Base-by-base conservation (phyloP, 35 echinoderm and acorn worm species). In the Amphiura filiformis region DNA sequence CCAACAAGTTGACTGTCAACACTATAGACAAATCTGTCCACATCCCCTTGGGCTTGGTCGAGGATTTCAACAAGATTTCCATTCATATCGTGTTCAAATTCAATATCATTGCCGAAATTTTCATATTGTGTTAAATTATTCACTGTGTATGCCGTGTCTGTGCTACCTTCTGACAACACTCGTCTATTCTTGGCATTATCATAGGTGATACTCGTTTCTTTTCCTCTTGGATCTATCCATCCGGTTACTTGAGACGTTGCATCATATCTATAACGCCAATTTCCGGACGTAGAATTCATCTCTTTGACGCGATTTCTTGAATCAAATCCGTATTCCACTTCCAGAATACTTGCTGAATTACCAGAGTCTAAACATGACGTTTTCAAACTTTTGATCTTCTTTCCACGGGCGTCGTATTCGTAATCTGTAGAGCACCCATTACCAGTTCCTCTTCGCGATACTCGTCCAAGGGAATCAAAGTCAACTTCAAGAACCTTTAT, bases 41-140 rank as follows among this genome's bases (percentile, higher is more conserved):
- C 38, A 33, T 86, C 26, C 17, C 37, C 78, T 14, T 70, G 1
- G 15, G 39, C 36, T 38, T 79, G 12, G 31, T 87, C 39, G 5
- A 82, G 47, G 38, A 92, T 82, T 35, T 80, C 37, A 36, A 82
- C 31, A 1, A 81, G 39, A 35, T 92, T 92, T 20, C 90, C 90
- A 57, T 56, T 86, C 32, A 70, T 32, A 39, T 92, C 90, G 52
- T 92, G 52, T 33, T 13, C 26, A 34, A 86, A 75, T 44, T 11
- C 14, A 32, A 75, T 52, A 77, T 75, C 49, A 70, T 70, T n/a
- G 37, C 90, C 90, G 33, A 79, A 44, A 70, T 47, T 83, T 81
- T 31, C 12, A 38, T 92, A 92, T 47, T 92, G 84, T 37, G 87
- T 92, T 13, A 92, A 77, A 52, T 77, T 87, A 37, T 92, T 92